phyloP scores from a whole-genome alignment of 2,797 vertebrate species.

The Enteromius anoplus region DNA sequence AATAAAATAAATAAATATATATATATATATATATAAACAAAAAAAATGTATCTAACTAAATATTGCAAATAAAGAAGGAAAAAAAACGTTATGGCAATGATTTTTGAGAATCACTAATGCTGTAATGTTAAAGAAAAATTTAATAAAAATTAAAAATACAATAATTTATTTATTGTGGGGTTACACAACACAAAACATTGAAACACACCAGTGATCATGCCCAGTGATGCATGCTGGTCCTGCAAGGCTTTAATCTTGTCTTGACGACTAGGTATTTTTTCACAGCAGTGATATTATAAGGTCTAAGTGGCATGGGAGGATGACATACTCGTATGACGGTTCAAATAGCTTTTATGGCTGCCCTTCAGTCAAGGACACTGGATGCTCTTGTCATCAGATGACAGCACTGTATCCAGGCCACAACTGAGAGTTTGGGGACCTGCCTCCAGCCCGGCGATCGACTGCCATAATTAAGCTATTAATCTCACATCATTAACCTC shows the following conservation, averaged over 20 bases:
- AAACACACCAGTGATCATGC: background rate
- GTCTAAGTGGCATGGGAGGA: slow-evolving; percentile 24
- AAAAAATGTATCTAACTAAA: background rate
- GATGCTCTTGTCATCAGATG: slow-evolving; percentile 59
- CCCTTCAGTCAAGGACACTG: slow-evolving; percentile 68
- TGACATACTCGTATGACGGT: slow-evolving; percentile 22
- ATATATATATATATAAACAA: background rate
- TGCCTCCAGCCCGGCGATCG: slow-evolving; percentile 68
- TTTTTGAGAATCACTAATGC: background rate
- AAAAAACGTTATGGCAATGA: background rate
- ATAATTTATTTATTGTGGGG: background rate
- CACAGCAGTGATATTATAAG: slow-evolving; percentile 2
- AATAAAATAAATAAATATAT: too few relatives aligned
- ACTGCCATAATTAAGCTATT: slow-evolving; percentile 79
- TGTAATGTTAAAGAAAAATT: background rate
- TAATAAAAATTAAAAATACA: background rate
- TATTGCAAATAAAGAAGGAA: background rate
- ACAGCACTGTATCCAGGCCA: slow-evolving; percentile 63
- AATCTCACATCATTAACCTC: slow-evolving; percentile 80
- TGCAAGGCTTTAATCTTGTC: slow-evolving; percentile 11
- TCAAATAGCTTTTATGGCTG: slow-evolving; percentile 54
- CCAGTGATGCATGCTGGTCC: background rate
- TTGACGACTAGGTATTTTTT: slow-evolving; percentile 18
- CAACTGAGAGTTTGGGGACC: slow-evolving; percentile 65
- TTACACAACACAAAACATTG: background rate